A percentile compares a stretch with the other conserved stretches of the same genome.
These are phyloP conservation scores for Bacillus rossius DNA, from an alignment of 1,140 invertebrate species.

Conservation along the genomic window DNA sequence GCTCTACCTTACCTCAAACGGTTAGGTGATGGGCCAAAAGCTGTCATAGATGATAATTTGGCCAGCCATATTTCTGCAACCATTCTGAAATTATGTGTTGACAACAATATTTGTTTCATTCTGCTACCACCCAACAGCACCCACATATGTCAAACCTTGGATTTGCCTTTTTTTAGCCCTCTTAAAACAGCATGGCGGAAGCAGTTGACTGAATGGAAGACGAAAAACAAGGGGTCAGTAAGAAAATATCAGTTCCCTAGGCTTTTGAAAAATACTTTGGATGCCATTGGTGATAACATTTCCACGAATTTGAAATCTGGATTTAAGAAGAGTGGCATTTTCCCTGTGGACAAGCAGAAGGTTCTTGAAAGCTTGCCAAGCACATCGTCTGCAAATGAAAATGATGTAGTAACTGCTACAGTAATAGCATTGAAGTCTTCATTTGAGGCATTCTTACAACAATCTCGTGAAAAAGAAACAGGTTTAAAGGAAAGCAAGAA, in stretches of 20 bases:
- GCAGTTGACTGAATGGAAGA: too few species aligned
- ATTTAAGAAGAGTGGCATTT: conserved; percentile 11
- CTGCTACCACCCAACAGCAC: too few species aligned
- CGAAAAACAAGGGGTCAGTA: too few species aligned
- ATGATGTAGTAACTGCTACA: background rate
- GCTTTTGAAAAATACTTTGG: too few species aligned
- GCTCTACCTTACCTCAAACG: conserved; percentile 1
- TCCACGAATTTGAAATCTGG: conserved; percentile 8
- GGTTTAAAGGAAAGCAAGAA: conserved; percentile 1
- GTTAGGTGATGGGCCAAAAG: too few species aligned
- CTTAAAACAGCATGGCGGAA: too few species aligned
- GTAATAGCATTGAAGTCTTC: background rate
- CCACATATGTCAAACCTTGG: too few species aligned
- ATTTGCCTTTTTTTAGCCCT: too few species aligned
- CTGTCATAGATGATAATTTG: too few species aligned
- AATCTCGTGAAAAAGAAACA: conserved; percentile 6
- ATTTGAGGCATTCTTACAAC: conserved; percentile 8
- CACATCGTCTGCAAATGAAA: background rate
- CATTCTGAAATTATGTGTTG: background rate
- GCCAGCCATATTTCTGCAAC: too few species aligned
- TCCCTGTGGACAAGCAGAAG: conserved; percentile 7
- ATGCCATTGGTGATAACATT: too few species aligned
- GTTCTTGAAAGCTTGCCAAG: conserved; percentile 11
- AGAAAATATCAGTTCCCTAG: too few species aligned
- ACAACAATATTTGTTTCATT: background rate